These are phyloP conservation scores for Thunnus thynnus DNA, from an alignment of 2,113 vertebrate species.

Conservation along the genomic window DNA sequence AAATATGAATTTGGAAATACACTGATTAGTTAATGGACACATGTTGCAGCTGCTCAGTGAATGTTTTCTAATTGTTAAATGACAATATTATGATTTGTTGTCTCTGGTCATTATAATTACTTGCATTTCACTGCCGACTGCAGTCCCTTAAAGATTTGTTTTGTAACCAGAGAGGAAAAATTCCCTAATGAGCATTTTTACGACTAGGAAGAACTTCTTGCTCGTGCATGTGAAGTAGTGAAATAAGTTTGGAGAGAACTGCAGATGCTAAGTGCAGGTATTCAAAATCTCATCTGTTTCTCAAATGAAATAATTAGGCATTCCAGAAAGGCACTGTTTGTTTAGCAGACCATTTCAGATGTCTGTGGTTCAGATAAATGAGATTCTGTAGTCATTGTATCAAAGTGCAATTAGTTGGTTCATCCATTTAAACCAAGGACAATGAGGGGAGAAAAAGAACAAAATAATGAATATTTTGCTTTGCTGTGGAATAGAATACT, in stretches of 20 bases:
- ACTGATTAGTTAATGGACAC: neutral
- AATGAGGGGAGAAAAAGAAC: neutral
- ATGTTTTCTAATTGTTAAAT: slow-evolving; percentile 26
- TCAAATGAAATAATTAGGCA: slow-evolving; percentile 59
- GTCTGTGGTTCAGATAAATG: slow-evolving; percentile 61
- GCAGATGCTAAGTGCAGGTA: slow-evolving; percentile 44
- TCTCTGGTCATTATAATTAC: slow-evolving; percentile 11
- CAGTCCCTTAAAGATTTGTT: slow-evolving; percentile 8
- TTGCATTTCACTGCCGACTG: slow-evolving; percentile 9
- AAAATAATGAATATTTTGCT: slow-evolving; percentile 1
- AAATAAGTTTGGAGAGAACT: slow-evolving; percentile 16
- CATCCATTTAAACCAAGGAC: slow-evolving; percentile 46
- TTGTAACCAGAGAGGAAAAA: neutral
- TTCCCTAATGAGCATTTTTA: neutral
- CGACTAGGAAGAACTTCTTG: neutral
- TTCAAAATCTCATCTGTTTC: slow-evolving; percentile 50
- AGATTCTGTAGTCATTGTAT: slow-evolving; percentile 51
- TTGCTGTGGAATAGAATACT: neutral
- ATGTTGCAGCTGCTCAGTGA: neutral
- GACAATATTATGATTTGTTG: neutral
- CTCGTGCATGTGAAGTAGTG: neutral
- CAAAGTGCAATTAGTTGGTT: slow-evolving; percentile 50
- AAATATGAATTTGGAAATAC: neutral
- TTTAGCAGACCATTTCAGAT: slow-evolving; percentile 56
- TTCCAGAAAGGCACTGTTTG: slow-evolving; percentile 59